Conservation (phyloP, 1,140 invertebrate genomes). For the Aphis gossypii region DNA sequence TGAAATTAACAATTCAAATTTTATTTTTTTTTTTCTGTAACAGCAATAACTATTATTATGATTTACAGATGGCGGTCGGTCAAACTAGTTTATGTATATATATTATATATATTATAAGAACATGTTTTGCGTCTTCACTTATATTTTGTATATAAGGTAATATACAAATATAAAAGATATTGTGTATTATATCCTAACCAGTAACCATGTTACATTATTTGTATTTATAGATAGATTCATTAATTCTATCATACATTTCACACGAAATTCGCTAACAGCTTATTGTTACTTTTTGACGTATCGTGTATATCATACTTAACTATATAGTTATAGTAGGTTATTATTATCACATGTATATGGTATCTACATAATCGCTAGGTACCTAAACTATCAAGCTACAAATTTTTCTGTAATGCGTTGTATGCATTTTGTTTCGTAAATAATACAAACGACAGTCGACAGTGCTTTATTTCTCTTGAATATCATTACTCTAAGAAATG, state of each 20-base stretch:
- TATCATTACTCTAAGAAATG: constrained; percentile 32
- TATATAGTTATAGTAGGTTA: background rate
- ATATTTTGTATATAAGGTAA: background rate
- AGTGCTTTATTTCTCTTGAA: constrained; percentile 47
- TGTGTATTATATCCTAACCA: background rate
- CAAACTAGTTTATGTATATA: background rate
- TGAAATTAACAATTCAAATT: constrained; percentile 3
- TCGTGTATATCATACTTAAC: background rate
- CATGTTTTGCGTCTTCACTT: background rate
- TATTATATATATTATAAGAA: background rate
- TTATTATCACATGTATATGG: background rate
- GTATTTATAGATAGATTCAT: background rate
- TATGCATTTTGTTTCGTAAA: background rate
- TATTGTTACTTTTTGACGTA: background rate
- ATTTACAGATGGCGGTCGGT: background rate
- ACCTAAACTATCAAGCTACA: background rate
- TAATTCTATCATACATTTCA: background rate
- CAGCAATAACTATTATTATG: background rate
- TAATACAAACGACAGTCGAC: constrained; percentile 23
- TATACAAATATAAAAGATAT: background rate
- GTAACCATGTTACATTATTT: background rate
- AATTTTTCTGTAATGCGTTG: background rate
- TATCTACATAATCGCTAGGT: background rate
- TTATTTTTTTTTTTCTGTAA: background rate
- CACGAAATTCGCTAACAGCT: background rate